Percentiles rank a stretch among this genome's conserved stretches.
phyloP scores from a whole-genome alignment of 2,888 invertebrate genomes.

The Mythimna pallens region DNA sequence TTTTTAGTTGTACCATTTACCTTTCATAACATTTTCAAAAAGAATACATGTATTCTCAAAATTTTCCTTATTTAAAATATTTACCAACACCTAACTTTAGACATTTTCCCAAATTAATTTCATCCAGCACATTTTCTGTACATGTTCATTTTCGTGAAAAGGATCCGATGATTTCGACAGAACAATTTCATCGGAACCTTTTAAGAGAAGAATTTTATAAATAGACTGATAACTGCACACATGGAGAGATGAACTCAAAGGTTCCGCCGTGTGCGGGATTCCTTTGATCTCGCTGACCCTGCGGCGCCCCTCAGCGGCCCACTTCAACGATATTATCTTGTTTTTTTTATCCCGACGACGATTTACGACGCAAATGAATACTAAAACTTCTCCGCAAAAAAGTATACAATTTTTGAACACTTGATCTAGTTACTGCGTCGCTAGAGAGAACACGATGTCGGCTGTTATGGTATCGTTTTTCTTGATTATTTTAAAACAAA shows the following conservation, averaged over 20 bases:
- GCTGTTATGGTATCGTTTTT: neutral
- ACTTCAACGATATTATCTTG: conserved; percentile 62
- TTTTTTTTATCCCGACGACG: conserved; percentile 53
- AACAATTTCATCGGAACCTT: conserved; percentile 38
- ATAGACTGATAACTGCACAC: conserved; percentile 61
- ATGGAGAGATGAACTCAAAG: conserved; percentile 55
- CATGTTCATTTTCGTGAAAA: conserved; percentile 9
- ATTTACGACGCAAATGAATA: conserved; percentile 52
- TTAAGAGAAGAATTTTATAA: conserved; percentile 46
- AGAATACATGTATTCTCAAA: neutral
- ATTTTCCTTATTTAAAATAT: conserved; percentile 8
- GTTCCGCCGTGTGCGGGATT: conserved; percentile 49
- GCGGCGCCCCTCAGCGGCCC: conserved; percentile 36
- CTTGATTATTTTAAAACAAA: conserved; percentile 13
- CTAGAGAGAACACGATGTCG: conserved; percentile 4
- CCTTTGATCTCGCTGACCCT: conserved; percentile 65
- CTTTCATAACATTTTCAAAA: neutral
- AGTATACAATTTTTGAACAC: conserved; percentile 3
- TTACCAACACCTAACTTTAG: neutral
- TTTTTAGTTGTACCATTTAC: neutral
- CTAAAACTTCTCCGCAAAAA: conserved; percentile 13
- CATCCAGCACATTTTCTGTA: conserved; percentile 3
- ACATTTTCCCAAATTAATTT: conserved; percentile 20
- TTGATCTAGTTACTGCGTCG: conserved; percentile 14
- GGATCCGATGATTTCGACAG: conserved; percentile 24